Conservation (phyloP, 2,888 invertebrate species). For the Pterobdella sp. region DNA sequence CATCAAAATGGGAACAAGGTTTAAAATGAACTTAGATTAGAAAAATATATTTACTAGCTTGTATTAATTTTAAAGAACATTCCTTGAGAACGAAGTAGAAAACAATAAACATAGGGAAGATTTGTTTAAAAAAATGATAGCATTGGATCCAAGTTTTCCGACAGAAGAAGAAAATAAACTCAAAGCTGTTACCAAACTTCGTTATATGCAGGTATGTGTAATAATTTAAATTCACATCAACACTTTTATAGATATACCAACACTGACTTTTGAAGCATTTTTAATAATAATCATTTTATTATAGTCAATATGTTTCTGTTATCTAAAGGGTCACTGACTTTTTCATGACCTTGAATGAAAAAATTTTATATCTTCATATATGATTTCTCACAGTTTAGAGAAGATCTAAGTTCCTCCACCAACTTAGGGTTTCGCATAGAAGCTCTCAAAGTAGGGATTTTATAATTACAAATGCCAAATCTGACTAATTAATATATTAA, state of each 20-base stretch:
- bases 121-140: conserved; percentile 89
- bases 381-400: conserved; percentile 54
- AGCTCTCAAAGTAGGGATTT: conserved; percentile 66
- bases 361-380: neutral
- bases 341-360: neutral
- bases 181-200: conserved; percentile 82
- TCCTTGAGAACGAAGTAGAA: conserved; percentile 85
- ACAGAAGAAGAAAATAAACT: conserved; percentile 71
- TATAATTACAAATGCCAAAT: neutral
- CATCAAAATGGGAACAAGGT: conserved; percentile 86
- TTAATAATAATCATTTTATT: neutral
- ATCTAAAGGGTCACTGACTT: neutral
- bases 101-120: conserved; percentile 74
- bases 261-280: neutral
- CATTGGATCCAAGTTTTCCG: conserved; percentile 77
- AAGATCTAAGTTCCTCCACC: conserved; percentile 83
- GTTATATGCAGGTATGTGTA: conserved; percentile 68
- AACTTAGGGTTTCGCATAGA: conserved; percentile 90
- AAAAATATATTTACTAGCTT: neutral
- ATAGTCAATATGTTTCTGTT: neutral
- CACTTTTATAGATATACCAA: neutral
- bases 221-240: neutral
- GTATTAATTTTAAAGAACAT: conserved; percentile 58
- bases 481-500: neutral
- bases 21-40: conserved; percentile 22